Conservation (phyloP, 2,113 vertebrate genomes). For the Crypturellus undulatus region DNA sequence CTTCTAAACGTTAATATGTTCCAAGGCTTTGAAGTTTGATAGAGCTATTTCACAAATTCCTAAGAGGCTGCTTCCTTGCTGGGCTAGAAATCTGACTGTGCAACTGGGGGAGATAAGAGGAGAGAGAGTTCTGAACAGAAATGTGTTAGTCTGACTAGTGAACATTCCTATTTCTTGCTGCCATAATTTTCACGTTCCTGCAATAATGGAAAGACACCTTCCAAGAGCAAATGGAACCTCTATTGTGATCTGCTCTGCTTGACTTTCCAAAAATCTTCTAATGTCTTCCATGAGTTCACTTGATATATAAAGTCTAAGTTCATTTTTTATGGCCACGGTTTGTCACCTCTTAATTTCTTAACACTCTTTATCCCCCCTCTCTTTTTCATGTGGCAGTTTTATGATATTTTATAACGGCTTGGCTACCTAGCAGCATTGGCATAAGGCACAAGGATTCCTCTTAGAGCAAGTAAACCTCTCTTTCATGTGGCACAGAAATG, state of each 20-base stretch:
- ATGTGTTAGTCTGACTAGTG: neutral
- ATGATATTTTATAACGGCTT: neutral
- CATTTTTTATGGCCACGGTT: constrained; percentile 1
- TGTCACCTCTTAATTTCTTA: neutral
- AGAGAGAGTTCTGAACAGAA: neutral
- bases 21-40: constrained; percentile 37
- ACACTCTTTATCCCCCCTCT: neutral
- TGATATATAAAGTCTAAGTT: neutral
- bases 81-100: neutral
- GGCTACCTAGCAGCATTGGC: neutral
- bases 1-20: constrained; percentile 24
- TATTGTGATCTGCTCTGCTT: neutral
- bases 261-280: neutral
- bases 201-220: neutral
- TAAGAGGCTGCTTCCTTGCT: constrained; percentile 24
- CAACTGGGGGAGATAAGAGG: neutral
- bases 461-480: neutral
- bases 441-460: constrained; percentile 28
- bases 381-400: neutral
- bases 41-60: constrained; percentile 39
- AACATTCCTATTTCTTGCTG: constrained; percentile 8
- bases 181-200: constrained; percentile 7
- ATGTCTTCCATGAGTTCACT: neutral
- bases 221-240: constrained; percentile 3
- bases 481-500: constrained; percentile 7